Conservation (phyloP, 1,140 invertebrate genomes). For the Microplitis demolitor region DNA sequence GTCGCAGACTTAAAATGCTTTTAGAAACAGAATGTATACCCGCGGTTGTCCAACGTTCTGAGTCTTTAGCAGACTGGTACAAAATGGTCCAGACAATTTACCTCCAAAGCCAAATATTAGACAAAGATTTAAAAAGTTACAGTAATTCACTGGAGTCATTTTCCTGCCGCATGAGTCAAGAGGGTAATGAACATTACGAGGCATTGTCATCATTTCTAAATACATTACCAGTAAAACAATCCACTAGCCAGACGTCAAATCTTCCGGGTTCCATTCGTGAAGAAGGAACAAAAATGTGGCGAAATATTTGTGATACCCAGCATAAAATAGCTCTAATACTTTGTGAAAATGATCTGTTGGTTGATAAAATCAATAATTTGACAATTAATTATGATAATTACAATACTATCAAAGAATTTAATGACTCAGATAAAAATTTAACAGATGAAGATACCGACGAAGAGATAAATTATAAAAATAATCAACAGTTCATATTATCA, state of each 20-base stretch:
- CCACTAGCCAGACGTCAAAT: constrained; percentile 39
- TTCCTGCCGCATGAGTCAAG: constrained; percentile 50
- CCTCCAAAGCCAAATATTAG: constrained; percentile 75
- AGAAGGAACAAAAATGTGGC: constrained; percentile 50
- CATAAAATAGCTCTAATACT: constrained; percentile 57
- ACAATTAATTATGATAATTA: constrained; percentile 12
- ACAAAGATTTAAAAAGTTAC: constrained; percentile 71
- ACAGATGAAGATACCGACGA: background rate
- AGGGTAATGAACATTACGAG: constrained; percentile 53
- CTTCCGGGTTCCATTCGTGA: constrained; percentile 33
- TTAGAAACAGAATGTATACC: constrained; percentile 70
- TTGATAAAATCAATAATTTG: constrained; percentile 54
- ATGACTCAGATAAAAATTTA: constrained; percentile 1
- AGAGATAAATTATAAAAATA: background rate
- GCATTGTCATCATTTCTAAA: constrained; percentile 45
- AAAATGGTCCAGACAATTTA: constrained; percentile 82
- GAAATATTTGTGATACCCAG: constrained; percentile 56
- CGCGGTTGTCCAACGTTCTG: constrained; percentile 70
- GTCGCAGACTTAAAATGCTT: constrained; percentile 69
- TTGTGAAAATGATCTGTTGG: constrained; percentile 55
- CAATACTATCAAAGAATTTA: background rate
- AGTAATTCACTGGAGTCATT: constrained; percentile 53
- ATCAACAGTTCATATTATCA: background rate
- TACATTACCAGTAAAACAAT: constrained; percentile 42
- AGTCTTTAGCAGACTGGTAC: constrained; percentile 81